These are phyloP conservation scores for Smithornis capensis DNA, from an alignment of 2,113 vertebrate species.

Conservation along the genomic window DNA sequence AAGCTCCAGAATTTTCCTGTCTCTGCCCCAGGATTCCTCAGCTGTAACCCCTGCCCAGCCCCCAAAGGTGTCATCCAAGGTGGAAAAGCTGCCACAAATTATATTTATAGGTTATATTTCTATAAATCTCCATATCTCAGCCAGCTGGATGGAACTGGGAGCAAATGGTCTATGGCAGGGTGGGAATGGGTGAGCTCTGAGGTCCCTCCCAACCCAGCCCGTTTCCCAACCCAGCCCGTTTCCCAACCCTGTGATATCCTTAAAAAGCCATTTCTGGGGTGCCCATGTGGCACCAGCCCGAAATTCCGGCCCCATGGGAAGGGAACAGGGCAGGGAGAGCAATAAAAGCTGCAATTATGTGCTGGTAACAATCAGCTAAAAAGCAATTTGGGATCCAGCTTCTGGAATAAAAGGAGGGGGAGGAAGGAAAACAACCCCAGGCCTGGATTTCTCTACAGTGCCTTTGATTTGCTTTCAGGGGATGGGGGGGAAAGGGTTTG, in stretches of 20 bases:
- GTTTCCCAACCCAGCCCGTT: accelerated
- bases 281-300: accelerated
- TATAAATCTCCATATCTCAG: accelerated
- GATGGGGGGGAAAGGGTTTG: neutral
- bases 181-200: accelerated
- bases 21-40: neutral
- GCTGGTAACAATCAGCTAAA: constrained; percentile 3
- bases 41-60: neutral
- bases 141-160: neutral
- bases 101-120: neutral
- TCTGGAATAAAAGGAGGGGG: neutral
- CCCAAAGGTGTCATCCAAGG: neutral
- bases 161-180: accelerated
- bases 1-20: accelerated
- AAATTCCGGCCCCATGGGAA: neutral
- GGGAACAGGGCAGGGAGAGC: neutral
- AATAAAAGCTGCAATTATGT: neutral
- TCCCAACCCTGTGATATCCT: accelerated
- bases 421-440: neutral
- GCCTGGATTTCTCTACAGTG: neutral
- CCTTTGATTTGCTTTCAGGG: neutral
- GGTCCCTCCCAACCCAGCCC: neutral
- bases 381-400: neutral
- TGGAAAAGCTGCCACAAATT: neutral
- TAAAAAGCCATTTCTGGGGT: accelerated